These are phyloP conservation scores for Cantharis lateralis DNA, from an alignment of 2,888 invertebrate genomes.

Conservation along the genomic window DNA sequence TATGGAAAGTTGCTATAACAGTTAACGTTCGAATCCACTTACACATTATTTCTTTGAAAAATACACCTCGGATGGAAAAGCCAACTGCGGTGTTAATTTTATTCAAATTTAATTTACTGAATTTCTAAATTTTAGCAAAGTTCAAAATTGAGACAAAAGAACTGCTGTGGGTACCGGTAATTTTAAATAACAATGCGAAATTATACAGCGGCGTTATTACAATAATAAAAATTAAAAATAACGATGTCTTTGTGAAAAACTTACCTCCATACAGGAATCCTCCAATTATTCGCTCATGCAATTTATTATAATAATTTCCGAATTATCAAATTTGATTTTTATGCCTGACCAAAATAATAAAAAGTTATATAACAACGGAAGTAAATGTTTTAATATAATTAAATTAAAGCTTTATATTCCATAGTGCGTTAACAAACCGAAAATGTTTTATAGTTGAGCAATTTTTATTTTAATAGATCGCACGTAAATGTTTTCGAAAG, in stretches of 20 bases:
- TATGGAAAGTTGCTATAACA: not conserved
- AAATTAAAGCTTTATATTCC: not conserved
- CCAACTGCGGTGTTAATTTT: not conserved
- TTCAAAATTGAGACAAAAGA: not conserved
- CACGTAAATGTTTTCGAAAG: slow-evolving; percentile 26
- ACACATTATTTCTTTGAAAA: not conserved
- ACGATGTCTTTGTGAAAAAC: not conserved
- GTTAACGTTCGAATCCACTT: not conserved
- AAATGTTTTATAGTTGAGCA: slow-evolving; percentile 6
- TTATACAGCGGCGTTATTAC: not conserved
- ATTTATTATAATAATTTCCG: not conserved
- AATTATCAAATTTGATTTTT: not conserved
- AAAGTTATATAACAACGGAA: not conserved
- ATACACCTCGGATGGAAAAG: not conserved
- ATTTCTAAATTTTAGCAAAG: not conserved
- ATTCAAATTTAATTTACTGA: not conserved
- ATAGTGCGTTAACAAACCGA: not conserved
- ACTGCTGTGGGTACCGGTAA: not conserved
- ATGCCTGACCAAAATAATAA: not conserved
- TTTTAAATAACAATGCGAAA: not conserved
- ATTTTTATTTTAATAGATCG: slow-evolving; percentile 16
- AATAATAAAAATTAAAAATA: not conserved
- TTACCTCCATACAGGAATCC: not conserved
- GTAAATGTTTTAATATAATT: not conserved
- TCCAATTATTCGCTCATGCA: not conserved